Conservation (phyloP, 2,888 invertebrate species). For the Icerya purchasi region DNA sequence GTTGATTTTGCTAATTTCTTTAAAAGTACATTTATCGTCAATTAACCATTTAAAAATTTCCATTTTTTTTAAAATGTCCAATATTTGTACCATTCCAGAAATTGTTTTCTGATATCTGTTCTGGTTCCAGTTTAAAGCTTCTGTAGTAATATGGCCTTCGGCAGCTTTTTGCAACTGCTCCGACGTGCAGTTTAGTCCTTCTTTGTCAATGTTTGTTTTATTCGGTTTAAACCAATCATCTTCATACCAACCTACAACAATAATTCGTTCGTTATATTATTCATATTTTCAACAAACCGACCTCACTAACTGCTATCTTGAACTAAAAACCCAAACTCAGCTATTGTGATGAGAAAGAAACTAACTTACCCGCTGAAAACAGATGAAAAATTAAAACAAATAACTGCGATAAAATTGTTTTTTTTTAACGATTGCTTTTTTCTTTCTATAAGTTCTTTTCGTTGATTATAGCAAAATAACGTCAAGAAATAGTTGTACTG, state of each 20-base stretch:
- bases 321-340: slow-evolving; percentile 6
- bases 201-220: slow-evolving; percentile 37
- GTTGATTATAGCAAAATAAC: too few relatives aligned
- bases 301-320: background rate
- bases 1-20: background rate
- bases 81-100: slow-evolving; percentile 70
- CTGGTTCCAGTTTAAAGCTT: slow-evolving; percentile 96
- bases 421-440: too few relatives aligned
- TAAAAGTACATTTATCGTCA: too few relatives aligned
- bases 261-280: too few relatives aligned
- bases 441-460: too few relatives aligned
- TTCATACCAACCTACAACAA: slow-evolving; percentile 82
- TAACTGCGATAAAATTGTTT: too few relatives aligned
- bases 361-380: background rate
- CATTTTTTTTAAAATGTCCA: too few relatives aligned
- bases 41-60: too few relatives aligned
- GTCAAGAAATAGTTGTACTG: too few relatives aligned
- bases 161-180: slow-evolving; percentile 87
- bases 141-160: slow-evolving; percentile 94
- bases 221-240: slow-evolving; percentile 95
- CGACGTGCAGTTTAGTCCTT: slow-evolving; percentile 74
- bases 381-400: too few relatives aligned
- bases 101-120: slow-evolving; percentile 74
- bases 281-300: background rate
- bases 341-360: background rate